phyloP scores from a whole-genome alignment of 1,140 invertebrate genomes.

The Asobara japonica region DNA sequence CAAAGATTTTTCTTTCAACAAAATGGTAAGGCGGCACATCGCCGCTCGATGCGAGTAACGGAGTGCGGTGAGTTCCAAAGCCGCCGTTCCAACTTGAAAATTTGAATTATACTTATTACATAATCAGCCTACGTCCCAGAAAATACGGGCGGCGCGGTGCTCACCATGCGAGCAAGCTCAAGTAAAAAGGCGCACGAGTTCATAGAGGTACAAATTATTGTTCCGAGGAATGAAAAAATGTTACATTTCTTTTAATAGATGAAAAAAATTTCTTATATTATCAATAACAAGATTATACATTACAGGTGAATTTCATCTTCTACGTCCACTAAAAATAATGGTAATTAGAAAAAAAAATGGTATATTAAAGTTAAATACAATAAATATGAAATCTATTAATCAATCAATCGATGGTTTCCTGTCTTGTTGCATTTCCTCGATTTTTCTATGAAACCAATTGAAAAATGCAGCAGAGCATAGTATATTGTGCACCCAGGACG shows the following conservation, averaged over 20 bases:
- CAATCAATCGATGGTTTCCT: not conserved
- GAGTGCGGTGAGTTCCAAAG: no score
- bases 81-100: no score
- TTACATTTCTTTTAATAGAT: not conserved
- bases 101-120: no score
- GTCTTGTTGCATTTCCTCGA: not conserved
- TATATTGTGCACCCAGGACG: no score
- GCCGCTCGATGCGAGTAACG: no score
- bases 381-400: constrained; percentile 24
- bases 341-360: not conserved
- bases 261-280: constrained; percentile 20
- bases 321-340: not conserved
- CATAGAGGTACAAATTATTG: not conserved
- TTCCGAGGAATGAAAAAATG: not conserved
- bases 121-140: no score
- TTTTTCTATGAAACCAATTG: not conserved
- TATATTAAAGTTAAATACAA: constrained; percentile 15
- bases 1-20: no score
- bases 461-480: not conserved
- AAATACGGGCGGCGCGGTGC: no score
- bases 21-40: no score
- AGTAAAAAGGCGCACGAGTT: no score
- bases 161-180: no score
- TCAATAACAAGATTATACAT: constrained; percentile 4
- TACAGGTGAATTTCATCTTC: not conserved